These are phyloP conservation scores for Rousettus leschenaultii DNA, from an alignment of 2,113 vertebrate species.

Conservation along the genomic window DNA sequence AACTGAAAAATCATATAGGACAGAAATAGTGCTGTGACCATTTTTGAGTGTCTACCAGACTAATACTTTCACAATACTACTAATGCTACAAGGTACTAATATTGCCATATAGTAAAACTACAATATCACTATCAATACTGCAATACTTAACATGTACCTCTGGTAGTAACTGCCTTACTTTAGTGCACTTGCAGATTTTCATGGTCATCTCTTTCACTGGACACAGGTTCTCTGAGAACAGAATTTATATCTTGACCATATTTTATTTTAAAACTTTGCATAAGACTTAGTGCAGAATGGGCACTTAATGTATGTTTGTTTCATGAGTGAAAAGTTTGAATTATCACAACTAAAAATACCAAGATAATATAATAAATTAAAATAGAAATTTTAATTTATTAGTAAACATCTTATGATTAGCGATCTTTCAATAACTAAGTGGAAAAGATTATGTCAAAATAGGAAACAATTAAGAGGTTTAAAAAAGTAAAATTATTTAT, in stretches of 20 bases:
- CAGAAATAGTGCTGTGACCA: neutral
- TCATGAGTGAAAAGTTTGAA: neutral
- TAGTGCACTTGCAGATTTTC: neutral
- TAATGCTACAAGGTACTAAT: neutral
- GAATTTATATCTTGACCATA: neutral
- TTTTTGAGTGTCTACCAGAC: neutral
- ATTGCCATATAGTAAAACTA: neutral
- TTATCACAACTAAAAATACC: neutral
- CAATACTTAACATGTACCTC: neutral
- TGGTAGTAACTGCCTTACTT: neutral
- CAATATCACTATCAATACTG: too few species aligned
- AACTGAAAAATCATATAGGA: neutral
- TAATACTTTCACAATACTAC: neutral
- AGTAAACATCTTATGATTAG: neutral
- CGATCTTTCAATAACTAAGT: neutral
- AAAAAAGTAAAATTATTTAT: neutral
- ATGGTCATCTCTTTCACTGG: neutral
- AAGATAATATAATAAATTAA: neutral
- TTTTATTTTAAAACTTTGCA: neutral
- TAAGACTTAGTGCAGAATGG: neutral
- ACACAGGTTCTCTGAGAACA: neutral
- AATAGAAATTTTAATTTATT: neutral
- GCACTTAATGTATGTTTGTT: neutral
- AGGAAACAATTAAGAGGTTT: neutral
- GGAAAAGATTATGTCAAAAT: slow-evolving; percentile 3